A percentile compares a stretch with the other conserved stretches of the same genome.
Conservation (phyloP, 2,113 vertebrate genomes). For the Ellobius talpinus region DNA sequence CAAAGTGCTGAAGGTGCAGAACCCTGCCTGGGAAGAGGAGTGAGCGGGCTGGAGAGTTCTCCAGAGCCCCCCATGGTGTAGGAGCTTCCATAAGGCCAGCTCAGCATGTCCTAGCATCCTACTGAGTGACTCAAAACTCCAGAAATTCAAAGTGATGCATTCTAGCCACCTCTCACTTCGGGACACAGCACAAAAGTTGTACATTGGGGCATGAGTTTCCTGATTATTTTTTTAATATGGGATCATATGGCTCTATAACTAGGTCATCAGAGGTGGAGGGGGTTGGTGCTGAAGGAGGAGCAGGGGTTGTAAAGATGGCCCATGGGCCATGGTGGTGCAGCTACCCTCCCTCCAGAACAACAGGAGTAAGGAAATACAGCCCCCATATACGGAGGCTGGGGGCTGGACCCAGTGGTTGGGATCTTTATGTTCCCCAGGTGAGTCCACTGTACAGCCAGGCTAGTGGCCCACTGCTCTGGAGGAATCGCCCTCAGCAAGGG, state of each 20-base stretch:
- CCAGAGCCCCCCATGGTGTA: background rate
- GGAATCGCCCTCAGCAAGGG: background rate
- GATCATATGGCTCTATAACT: background rate
- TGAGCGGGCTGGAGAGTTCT: background rate
- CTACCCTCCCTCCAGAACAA: background rate
- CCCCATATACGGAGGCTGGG: background rate
- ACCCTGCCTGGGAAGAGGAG: background rate
- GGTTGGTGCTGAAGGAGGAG: background rate
- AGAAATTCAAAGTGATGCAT: background rate
- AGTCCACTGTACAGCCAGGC: background rate
- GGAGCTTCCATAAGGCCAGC: background rate
- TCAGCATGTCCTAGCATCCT: background rate
- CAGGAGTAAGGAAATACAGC: background rate
- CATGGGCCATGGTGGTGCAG: background rate
- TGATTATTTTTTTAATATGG: background rate
- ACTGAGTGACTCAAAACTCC: background rate
- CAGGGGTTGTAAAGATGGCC: background rate
- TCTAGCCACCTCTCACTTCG: background rate
- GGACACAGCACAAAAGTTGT: background rate
- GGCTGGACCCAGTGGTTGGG: background rate
- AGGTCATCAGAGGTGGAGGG: background rate
- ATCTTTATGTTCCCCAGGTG: background rate
- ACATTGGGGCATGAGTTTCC: background rate
- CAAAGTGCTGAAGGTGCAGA: slow-evolving; percentile 91
- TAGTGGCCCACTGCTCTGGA: background rate